Conservation (phyloP, 2,113 vertebrate genomes). For the Chaetura pelagica region DNA sequence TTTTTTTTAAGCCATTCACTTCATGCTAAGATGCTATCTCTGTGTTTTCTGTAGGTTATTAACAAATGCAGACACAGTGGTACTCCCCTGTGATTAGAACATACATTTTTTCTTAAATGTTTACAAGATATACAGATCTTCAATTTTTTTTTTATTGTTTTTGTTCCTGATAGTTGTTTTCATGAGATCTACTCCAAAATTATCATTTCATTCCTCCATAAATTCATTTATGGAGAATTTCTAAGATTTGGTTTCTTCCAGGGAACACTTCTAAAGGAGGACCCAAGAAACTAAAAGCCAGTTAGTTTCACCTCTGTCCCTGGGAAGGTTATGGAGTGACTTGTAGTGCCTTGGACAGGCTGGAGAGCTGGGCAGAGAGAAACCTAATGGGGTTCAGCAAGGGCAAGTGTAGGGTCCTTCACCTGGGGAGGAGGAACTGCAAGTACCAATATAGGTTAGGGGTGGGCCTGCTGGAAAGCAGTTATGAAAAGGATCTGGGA, state of each 20-base stretch:
- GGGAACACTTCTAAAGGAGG: not conserved
- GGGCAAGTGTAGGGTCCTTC: no score
- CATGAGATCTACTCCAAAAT: not conserved
- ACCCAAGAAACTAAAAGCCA: no score
- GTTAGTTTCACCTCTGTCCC: no score
- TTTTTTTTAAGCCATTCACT: not conserved
- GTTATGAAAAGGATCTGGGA: no score
- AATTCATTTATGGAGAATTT: not conserved
- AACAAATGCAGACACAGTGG: not conserved
- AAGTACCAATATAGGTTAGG: no score
- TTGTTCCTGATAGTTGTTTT: not conserved
- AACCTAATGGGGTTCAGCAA: no score
- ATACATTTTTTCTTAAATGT: not conserved
- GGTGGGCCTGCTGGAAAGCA: no score
- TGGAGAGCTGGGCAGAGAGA: no score
- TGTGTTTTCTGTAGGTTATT: not conserved
- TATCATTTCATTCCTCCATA: not conserved
- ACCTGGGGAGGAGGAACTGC: no score
- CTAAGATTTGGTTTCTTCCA: not conserved
- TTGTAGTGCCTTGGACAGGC: no score
- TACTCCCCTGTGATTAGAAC: not conserved
- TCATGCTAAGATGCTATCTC: not conserved
- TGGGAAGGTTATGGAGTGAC: no score
- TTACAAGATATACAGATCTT: not conserved
- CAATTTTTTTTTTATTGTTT: not conserved